Evolutionary conservation across 1,140 invertebrate genomes (phyloP), one percentile per base, ranked within the genome.

Genomic region (Palaemon carinicauda): DNA sequence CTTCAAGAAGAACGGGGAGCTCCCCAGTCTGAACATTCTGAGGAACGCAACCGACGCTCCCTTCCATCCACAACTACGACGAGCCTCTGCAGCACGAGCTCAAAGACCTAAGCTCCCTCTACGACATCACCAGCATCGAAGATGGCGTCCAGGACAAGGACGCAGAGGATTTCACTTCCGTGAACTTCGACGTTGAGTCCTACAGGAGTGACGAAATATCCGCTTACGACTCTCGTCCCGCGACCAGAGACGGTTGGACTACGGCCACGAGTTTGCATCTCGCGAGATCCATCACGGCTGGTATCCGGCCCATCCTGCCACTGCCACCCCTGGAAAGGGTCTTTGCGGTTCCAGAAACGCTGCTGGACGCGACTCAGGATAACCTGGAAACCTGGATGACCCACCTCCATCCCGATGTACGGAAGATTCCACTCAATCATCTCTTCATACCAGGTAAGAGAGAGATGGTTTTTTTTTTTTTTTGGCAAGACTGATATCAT

Each of bases 391-490:
- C n/a, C 12, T 86, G 84, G 84, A 86, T 86, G 84, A 53, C 77
- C 1, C 21, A 21, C 65, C 77, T 86, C 19, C 77, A 77, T 4
- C 41, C 24, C 19, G 9, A 33, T 3, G 65, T 86, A n/a, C 75
- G 80, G 50, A 31, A 24, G 15, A 19, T 86, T 17, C 84, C 77
- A 17, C 65, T 86, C 77, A 86, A 86, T 65, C 65, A 86, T 50
- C 84, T 86, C 51, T 86, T 71, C 65, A 86, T 86, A 17, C 84
- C 84, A 52, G 84, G 84, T 86, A 19, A 86, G 77, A 56, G 21
- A 0, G 41, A 41, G 5, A 12, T 4, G 7, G 0, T 41, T n/a
- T 7, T 41, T 41, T 7, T 41, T 0, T 41, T 7, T 41, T 12
- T 41, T 12, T 41, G 41, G 41, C 7, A 4, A 9, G 41, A 41